phyloP scores from a whole-genome alignment of 2,888 invertebrate genomes.

The Syrista parreyssii region DNA sequence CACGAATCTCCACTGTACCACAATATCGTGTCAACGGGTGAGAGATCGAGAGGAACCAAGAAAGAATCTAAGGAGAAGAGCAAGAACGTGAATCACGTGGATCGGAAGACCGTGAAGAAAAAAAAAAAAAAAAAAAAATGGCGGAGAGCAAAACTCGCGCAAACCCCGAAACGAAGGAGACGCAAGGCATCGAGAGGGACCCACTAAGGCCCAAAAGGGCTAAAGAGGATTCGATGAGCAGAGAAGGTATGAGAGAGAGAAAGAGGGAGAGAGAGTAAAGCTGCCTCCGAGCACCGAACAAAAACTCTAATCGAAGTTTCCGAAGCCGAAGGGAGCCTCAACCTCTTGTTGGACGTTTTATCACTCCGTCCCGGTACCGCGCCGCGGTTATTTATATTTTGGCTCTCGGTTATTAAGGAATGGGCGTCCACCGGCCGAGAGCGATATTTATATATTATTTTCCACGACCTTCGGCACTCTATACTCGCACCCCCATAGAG shows the following conservation, averaged over 20 bases:
- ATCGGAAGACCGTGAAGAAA: not conserved
- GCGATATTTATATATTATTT: conserved; percentile 53
- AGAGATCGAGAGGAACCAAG: not conserved
- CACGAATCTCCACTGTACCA: not conserved
- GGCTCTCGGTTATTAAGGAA: conserved; percentile 47
- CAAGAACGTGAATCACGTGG: not conserved
- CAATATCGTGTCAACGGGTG: not conserved
- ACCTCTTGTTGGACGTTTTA: conserved; percentile 34
- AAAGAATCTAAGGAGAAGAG: not conserved
- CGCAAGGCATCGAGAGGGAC: not conserved
- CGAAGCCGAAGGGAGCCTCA: conserved; percentile 36
- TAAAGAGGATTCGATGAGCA: conserved; percentile 24
- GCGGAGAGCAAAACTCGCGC: not conserved
- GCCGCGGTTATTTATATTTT: conserved; percentile 33
- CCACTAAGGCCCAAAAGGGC: not conserved
- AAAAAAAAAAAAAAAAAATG: not conserved
- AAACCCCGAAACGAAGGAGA: not conserved
- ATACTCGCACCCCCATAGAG: not conserved
- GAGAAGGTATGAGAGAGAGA: conserved; percentile 7
- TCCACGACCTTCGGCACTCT: conserved; percentile 31
- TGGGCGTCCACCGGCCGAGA: conserved; percentile 38
- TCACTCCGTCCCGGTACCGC: conserved; percentile 35
- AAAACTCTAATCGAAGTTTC: conserved; percentile 57
- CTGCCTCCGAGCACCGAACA: conserved; percentile 33
- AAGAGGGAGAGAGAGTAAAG: not conserved